phyloP scores from a whole-genome alignment of 2,888 invertebrate genomes.

The Patella pellucida region DNA sequence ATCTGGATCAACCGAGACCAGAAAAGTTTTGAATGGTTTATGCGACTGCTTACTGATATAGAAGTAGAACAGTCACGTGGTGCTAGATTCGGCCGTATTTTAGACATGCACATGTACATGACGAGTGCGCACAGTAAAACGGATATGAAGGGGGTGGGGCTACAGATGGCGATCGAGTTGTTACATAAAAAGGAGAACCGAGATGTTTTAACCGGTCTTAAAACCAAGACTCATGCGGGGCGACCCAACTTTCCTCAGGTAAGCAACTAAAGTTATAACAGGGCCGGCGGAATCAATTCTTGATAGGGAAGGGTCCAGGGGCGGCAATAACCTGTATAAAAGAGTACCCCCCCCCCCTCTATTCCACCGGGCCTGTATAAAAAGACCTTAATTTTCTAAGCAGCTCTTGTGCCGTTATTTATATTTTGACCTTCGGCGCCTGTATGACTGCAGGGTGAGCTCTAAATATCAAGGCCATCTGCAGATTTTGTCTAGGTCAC shows the following conservation, averaged over 20 bases:
- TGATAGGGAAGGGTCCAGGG: too few relatives aligned
- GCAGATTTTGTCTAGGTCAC: too few relatives aligned
- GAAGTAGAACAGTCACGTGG: conserved; percentile 82
- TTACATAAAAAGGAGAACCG: conserved; percentile 88
- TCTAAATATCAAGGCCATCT: too few relatives aligned
- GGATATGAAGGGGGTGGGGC: conserved; percentile 93
- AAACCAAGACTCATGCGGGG: conserved; percentile 92
- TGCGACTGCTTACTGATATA: conserved; percentile 88
- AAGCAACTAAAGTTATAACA: conserved; percentile 9
- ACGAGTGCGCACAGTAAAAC: conserved; percentile 90
- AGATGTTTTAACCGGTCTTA: conserved; percentile 91
- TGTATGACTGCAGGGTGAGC: too few relatives aligned
- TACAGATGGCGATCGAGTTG: conserved; percentile 87
- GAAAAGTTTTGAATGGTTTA: conserved; percentile 96
- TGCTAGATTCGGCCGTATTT: conserved; percentile 19
- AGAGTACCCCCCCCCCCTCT: too few relatives aligned
- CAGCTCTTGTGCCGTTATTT: too few relatives aligned
- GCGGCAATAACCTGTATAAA: too few relatives aligned
- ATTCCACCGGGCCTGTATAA: too few relatives aligned
- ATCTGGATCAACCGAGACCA: conserved; percentile 98
- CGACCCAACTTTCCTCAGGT: conserved; percentile 96
- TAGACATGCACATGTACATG: conserved; percentile 96
- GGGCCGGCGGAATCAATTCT: too few relatives aligned
- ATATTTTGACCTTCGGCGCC: too few relatives aligned
- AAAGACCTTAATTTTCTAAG: too few relatives aligned